Conservation (phyloP, 1,140 invertebrate genomes). For the Zophobas atratus region DNA sequence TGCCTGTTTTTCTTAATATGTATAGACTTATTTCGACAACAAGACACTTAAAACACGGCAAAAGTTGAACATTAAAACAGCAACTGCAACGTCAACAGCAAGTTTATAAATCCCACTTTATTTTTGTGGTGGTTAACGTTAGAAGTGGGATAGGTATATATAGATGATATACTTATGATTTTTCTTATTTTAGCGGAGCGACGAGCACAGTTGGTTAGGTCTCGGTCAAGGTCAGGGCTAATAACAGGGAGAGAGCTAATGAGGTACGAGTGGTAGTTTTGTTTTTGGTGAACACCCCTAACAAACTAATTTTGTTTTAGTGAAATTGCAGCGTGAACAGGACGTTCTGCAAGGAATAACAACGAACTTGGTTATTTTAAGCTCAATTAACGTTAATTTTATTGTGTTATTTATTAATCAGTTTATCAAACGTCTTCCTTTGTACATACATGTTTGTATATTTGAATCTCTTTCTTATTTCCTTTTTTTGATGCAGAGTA, state of each 20-base stretch:
- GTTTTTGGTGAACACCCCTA: not conserved
- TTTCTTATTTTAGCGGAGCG: conserved; percentile 79
- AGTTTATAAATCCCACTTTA: too few relatives aligned
- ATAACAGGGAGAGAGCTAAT: conserved; percentile 75
- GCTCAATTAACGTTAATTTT: conserved; percentile 37
- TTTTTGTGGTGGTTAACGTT: too few relatives aligned
- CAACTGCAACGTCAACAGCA: too few relatives aligned
- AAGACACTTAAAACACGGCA: too few relatives aligned
- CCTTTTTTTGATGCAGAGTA: not conserved
- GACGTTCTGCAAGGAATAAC: not conserved
- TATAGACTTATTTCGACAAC: too few relatives aligned
- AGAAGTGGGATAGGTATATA: too few relatives aligned
- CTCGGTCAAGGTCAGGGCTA: conserved; percentile 84
- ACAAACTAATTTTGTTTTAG: conserved; percentile 26
- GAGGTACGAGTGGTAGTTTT: conserved; percentile 65
- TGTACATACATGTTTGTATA: conserved; percentile 43
- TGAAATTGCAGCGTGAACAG: conserved; percentile 28
- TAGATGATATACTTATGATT: conserved; percentile 27
- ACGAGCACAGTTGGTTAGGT: conserved; percentile 88
- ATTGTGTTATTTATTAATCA: conserved; percentile 34
- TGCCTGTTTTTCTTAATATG: too few relatives aligned
- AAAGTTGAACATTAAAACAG: too few relatives aligned
- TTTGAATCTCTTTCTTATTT: conserved; percentile 32
- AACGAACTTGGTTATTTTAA: conserved; percentile 27
- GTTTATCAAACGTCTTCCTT: conserved; percentile 29